phyloP scores from a whole-genome alignment of 2,888 invertebrate species.

The Drosophila picticornis region DNA sequence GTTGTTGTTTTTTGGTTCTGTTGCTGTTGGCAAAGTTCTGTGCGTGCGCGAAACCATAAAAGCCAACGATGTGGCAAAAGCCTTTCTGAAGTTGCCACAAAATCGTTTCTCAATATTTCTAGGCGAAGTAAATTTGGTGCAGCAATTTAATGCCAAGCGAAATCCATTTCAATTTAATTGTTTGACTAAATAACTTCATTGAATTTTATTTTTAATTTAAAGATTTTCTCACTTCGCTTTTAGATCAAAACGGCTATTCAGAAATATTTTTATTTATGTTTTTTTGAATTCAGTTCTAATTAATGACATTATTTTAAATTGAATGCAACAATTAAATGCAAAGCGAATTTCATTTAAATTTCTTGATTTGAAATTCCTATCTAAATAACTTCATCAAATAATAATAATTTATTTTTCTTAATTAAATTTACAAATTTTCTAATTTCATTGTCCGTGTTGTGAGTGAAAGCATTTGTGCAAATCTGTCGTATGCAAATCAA shows the following conservation, averaged over 20 bases:
- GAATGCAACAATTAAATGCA: slow-evolving; percentile 11
- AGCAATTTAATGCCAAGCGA: slow-evolving; percentile 18
- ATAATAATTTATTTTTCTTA: slow-evolving; percentile 60
- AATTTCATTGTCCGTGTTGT: slow-evolving; percentile 50
- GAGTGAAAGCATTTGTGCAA: slow-evolving; percentile 49
- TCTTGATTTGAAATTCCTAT: slow-evolving; percentile 18
- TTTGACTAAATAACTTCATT: slow-evolving; percentile 18
- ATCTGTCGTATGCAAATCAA: slow-evolving; percentile 81
- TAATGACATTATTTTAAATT: background rate
- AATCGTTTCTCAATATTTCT: slow-evolving; percentile 78
- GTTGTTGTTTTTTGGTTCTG: slow-evolving; percentile 32
- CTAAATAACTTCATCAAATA: slow-evolving; percentile 34
- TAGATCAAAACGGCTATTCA: background rate
- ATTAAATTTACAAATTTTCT: slow-evolving; percentile 62
- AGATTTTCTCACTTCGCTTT: background rate
- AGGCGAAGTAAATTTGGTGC: slow-evolving; percentile 15
- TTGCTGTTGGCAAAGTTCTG: slow-evolving; percentile 66
- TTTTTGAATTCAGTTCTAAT: background rate
- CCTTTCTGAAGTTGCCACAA: slow-evolving; percentile 69
- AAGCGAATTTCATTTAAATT: slow-evolving; percentile 23
- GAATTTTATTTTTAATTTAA: background rate
- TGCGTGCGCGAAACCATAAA: slow-evolving; percentile 82
- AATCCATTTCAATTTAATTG: slow-evolving; percentile 37
- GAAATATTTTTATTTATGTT: background rate
- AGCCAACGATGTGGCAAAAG: slow-evolving; percentile 80